A percentile compares a stretch with the other conserved stretches of the same genome.
Evolutionary conservation across 2,888 invertebrate species (phyloP).

Genomic region (Rosalia funebris): DNA sequence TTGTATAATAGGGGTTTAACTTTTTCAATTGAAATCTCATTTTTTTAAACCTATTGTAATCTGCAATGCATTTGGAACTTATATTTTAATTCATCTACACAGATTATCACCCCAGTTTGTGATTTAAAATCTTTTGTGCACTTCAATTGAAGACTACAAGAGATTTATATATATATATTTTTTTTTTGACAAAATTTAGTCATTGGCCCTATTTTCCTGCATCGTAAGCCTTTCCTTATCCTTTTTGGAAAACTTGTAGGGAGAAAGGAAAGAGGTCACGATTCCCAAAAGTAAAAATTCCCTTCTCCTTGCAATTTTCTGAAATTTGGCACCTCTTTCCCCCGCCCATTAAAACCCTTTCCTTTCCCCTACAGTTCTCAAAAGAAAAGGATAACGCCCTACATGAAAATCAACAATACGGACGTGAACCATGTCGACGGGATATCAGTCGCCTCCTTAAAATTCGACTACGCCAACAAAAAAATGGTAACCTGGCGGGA

Average conservation of each 20-base stretch:
- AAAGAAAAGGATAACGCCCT: conserved; percentile 41
- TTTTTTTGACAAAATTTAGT: too few species aligned
- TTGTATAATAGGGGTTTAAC: too few species aligned
- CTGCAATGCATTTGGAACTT: too few species aligned
- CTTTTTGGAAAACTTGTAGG: conserved; percentile 44
- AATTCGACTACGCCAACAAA: neutral
- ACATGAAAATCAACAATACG: conserved; percentile 59
- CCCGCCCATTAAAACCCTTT: conserved; percentile 49
- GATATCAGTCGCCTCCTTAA: conserved; percentile 56
- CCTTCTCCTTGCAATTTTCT: conserved; percentile 54
- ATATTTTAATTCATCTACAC: too few species aligned
- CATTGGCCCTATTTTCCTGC: too few species aligned
- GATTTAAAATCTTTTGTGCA: too few species aligned
- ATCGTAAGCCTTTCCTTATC: conserved; percentile 6
- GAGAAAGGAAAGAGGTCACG: conserved; percentile 58
- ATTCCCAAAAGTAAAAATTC: conserved; percentile 35
- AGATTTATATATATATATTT: too few species aligned
- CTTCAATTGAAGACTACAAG: too few species aligned
- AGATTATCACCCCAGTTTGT: too few species aligned
- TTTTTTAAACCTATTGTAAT: too few species aligned
- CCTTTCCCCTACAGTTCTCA: conserved; percentile 52
- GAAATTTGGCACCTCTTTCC: conserved; percentile 10
- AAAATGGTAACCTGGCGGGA: conserved; percentile 57
- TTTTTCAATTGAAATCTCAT: too few species aligned
- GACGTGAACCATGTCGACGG: conserved; percentile 57